Base-by-base conservation (phyloP, 2,888 invertebrate genomes). In the Coecobrya sp. region DNA sequence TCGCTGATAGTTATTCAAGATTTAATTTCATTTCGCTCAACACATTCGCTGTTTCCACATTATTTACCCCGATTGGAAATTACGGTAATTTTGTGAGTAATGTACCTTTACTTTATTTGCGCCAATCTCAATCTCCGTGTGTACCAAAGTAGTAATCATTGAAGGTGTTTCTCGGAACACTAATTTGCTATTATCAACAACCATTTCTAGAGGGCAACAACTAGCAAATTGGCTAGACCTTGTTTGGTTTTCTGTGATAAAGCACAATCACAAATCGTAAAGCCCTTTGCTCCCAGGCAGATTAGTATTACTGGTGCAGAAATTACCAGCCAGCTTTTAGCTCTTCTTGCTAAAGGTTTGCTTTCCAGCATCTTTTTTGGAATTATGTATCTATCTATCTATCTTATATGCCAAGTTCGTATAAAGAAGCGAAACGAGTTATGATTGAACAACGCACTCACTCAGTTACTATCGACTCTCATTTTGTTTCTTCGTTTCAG, bases 201-300 rank as follows among this genome's bases (percentile, higher is more conserved):
- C 16, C 27, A 2, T 7, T 2, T 4, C 36, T 36, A n/a, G 4
- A 30, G 68, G 30, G 36, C 30, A 36, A 68, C 36, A 68, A 16
- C 25, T 65, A 22, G 11, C 11, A 68, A 68, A 68, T 30, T 68
- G 68, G 68, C 11, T 27, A 65, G 65, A 65, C 65, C 65, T 68
- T 30, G 36, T 8, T 36, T 11, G 22, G 5, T 27, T 16, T 8
- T 27, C 0, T 27, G 11, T 25, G 5, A 8, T 30, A 68, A 30
- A 68, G 36, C 1, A n/a, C 5, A 68, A 68, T 30, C 36, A 30
- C 36, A 68, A 25, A 11, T 22, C 4, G n/a, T 25, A n/a, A 8
- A 27, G 36, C 68, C 27, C 36, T 68, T 27, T 30, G 16, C 68
- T 30, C 68, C n/a, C 68, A 5, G 16, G 27, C 27, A 25, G n/a